phyloP scores from a whole-genome alignment of 1,140 invertebrate species.

The Bombus vancouverensis region DNA sequence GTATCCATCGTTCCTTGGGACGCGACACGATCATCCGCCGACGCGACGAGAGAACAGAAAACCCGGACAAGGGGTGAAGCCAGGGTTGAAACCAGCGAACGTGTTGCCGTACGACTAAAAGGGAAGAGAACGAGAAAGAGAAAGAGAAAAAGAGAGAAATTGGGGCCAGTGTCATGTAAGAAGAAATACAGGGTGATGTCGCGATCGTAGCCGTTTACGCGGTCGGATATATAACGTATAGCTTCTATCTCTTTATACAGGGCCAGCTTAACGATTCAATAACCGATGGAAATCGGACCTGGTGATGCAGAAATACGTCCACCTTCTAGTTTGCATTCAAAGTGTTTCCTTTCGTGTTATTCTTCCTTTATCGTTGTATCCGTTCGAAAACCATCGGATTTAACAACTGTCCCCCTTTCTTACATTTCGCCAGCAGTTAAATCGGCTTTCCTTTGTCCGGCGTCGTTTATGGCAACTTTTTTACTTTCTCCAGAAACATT shows the following conservation, averaged over 20 bases:
- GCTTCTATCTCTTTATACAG: conserved; percentile 78
- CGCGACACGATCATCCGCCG: conserved; percentile 34
- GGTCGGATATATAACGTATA: conserved; percentile 52
- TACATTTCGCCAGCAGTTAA: background rate
- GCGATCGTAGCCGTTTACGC: conserved; percentile 62
- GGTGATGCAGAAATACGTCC: conserved; percentile 58
- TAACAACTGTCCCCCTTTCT: conserved; percentile 10
- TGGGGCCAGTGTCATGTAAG: conserved; percentile 35
- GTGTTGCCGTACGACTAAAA: background rate
- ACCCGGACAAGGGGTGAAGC: background rate
- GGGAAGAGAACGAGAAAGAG: background rate
- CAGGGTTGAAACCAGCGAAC: background rate
- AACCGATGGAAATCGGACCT: conserved; percentile 76
- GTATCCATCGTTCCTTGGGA: conserved; percentile 36
- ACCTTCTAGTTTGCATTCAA: conserved; percentile 77
- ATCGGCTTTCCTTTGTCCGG: background rate
- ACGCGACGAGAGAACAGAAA: conserved; percentile 7
- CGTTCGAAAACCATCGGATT: background rate
- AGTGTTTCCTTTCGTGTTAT: conserved; percentile 67
- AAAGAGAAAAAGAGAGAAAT: conserved; percentile 21
- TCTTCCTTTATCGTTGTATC: conserved; percentile 60
- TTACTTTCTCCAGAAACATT: too few species aligned
- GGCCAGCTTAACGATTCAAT: conserved; percentile 82
- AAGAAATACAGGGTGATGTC: conserved; percentile 64
- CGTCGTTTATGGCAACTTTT: background rate